A percentile compares a stretch with the other conserved stretches of the same genome.
These are phyloP conservation scores for Carcinoscorpius rotundicauda DNA, from an alignment of 1,140 invertebrate genomes.

Conservation along the genomic window DNA sequence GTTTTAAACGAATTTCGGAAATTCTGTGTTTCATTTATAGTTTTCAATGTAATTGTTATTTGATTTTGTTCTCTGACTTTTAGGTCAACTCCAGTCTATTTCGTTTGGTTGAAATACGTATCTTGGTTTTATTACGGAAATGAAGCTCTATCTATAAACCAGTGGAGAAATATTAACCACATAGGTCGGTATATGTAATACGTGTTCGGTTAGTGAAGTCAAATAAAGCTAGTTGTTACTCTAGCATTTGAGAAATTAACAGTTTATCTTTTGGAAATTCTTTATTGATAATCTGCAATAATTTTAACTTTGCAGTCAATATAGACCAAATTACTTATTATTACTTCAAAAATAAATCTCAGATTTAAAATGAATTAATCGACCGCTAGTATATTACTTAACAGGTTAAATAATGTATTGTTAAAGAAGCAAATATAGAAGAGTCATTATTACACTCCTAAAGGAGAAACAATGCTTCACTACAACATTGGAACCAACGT, in stretches of 20 bases:
- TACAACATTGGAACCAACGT: too few species aligned
- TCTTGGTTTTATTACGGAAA: constrained; percentile 94
- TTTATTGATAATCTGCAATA: background rate
- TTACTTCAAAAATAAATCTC: too few species aligned
- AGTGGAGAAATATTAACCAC: constrained; percentile 71
- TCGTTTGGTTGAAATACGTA: constrained; percentile 80
- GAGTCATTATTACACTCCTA: too few species aligned
- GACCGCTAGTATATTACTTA: too few species aligned
- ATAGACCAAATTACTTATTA: background rate
- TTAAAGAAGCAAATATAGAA: too few species aligned
- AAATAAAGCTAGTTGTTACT: background rate
- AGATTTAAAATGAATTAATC: too few species aligned
- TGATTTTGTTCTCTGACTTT: constrained; percentile 27
- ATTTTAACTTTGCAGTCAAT: background rate
- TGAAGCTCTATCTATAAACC: constrained; percentile 84
- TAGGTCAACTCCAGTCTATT: constrained; percentile 73
- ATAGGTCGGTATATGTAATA: constrained; percentile 46
- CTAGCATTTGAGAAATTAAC: background rate
- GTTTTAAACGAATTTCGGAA: too few species aligned
- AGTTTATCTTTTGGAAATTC: background rate
- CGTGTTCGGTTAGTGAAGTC: constrained; percentile 45
- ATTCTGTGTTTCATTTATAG: too few species aligned
- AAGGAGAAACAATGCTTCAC: too few species aligned
- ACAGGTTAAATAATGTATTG: too few species aligned
- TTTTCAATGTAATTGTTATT: background rate